A percentile compares a stretch with the other conserved stretches of the same genome.
These are phyloP conservation scores for Diplodus puntazzo DNA, from an alignment of 2,797 vertebrate species.

Conservation along the genomic window DNA sequence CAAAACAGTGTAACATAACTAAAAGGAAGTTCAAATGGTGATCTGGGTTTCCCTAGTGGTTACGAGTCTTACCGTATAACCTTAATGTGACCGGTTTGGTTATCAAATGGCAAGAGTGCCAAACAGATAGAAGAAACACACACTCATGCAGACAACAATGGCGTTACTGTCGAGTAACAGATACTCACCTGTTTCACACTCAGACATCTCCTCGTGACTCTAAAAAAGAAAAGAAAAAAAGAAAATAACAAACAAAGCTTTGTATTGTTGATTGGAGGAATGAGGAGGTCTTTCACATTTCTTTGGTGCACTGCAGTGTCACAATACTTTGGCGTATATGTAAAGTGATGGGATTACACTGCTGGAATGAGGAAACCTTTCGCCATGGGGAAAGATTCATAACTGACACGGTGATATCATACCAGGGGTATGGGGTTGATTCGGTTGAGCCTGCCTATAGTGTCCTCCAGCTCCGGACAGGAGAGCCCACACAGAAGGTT, in stretches of 20 bases:
- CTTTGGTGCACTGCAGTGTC: background rate
- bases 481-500: constrained; percentile 79
- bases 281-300: background rate
- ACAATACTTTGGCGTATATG: background rate
- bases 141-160: background rate
- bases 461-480: constrained; percentile 75
- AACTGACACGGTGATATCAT: constrained; percentile 2
- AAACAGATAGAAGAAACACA: background rate
- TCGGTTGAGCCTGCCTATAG: constrained; percentile 75
- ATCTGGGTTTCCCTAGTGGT: too few relatives aligned
- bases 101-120: background rate
- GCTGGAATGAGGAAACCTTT: too few relatives aligned
- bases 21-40: too few relatives aligned
- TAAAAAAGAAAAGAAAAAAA: constrained; percentile 48
- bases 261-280: background rate
- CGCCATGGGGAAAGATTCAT: background rate
- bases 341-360: too few relatives aligned
- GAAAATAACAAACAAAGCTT: constrained; percentile 5
- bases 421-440: constrained; percentile 69
- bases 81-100: too few relatives aligned
- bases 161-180: background rate
- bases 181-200: constrained; percentile 79
- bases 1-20: too few relatives aligned
- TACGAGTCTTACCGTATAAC: too few relatives aligned
- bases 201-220: constrained; percentile 63